Evolutionary conservation across 2,113 vertebrate species (phyloP), one percentile per base, ranked within the genome.

Genomic region (Ameiurus melas): DNA sequence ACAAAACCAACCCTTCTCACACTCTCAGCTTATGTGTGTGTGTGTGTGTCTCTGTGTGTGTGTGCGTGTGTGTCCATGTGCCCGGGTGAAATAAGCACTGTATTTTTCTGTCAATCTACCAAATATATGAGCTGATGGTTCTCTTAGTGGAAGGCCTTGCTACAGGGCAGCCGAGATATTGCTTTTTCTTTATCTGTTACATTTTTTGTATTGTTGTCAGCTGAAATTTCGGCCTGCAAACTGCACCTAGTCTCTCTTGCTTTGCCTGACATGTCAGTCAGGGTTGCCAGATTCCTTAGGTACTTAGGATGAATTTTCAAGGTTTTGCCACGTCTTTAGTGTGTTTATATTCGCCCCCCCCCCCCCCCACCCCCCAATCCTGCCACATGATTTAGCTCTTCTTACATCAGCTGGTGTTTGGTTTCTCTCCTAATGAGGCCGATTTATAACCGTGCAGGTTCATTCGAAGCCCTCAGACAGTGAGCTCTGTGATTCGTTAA

Each of bases 381-480:
- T 7, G 5, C 85, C 33, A 1, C 47, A 79, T 83, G 79, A 87
- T 78, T 79, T 85, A 83, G 71, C 55, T 30, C 75, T 70, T 68
- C 33, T 81, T 71, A 47, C 80, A 86, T 39, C 77, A 80, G 85
- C 83, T 55, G 77, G 73, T 5, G 33, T 62, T 75, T 57, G 64
- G 77, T 89, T 91, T 82, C 71, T 85, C 84, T 78, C 68, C 51
- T 86, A 73, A 90, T 80, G 89, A 89, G 82, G 57, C 83, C 83
- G 60, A 85, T 51, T 90, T 85, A 64, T 84, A 91, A 84, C 87
- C 70, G 60, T 83, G 77, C 51, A 60, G 89, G 85, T 92, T 93
- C 89, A 92, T 94, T 90, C 86, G 33, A 14, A 88, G 86, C 88
- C 86, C 75, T 86, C 36, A 5, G 30, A 87, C 47, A 88, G 70